Conservation (phyloP, 2,888 invertebrate genomes). For the Ecdyonurus torrentis region DNA sequence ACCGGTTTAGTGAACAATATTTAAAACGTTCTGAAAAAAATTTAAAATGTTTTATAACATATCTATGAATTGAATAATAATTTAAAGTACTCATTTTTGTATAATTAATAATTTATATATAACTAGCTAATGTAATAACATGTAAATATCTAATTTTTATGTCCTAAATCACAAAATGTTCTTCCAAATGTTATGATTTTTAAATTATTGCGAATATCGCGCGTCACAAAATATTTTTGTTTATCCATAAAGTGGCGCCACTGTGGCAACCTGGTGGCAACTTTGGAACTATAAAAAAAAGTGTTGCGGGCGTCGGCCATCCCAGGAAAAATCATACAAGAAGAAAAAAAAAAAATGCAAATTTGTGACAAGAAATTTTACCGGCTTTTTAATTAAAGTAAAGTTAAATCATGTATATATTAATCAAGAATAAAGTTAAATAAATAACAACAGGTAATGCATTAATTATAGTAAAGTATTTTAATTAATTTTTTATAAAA, state of each 20-base stretch:
- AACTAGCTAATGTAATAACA: no score
- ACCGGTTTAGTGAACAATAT: not conserved
- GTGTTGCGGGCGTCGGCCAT: not conserved
- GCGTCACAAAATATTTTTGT: not conserved
- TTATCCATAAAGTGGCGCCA: not conserved
- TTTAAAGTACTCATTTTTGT: no score
- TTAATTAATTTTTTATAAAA: not conserved
- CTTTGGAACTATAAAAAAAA: not conserved
- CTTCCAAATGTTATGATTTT: no score
- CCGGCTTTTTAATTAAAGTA: not conserved
- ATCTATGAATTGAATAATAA: no score
- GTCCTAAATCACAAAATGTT: no score
- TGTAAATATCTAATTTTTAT: no score
- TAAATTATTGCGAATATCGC: not conserved
- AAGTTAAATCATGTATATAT: not conserved
- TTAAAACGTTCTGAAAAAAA: no score
- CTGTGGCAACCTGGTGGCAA: not conserved
- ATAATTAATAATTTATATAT: no score
- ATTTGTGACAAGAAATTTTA: not conserved
- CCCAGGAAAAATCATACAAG: not conserved
- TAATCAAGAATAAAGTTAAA: not conserved
- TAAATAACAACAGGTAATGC: not conserved
- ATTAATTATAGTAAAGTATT: not conserved
- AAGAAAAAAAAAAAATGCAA: not conserved
- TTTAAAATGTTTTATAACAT: not conserved